Percentiles rank a stretch among this genome's conserved stretches.
Conservation (phyloP, 2,888 invertebrate genomes). For the Cybosia mesomella region DNA sequence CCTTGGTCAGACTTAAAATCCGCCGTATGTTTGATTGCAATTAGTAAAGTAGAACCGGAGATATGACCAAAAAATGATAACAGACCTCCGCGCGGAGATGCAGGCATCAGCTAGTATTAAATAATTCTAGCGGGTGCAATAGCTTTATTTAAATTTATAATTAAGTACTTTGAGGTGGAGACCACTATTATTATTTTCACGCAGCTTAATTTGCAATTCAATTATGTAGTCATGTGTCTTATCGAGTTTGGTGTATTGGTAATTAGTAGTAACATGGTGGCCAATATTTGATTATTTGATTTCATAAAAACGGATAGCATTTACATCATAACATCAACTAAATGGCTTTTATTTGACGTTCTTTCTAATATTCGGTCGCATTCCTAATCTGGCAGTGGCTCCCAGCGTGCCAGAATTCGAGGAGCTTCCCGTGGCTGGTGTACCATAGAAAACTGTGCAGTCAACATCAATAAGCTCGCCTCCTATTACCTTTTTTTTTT, state of each 20-base stretch:
- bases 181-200: background rate
- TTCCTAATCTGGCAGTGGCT: background rate
- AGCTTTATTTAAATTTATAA: background rate
- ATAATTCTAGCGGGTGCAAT: background rate
- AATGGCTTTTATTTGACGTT: background rate
- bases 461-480: too few relatives aligned
- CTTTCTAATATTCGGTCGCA: background rate
- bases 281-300: background rate
- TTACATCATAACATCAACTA: background rate
- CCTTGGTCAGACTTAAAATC: too few relatives aligned
- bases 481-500: too few relatives aligned
- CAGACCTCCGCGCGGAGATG: too few relatives aligned
- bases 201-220: slow-evolving; percentile 11
- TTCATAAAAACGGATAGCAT: background rate
- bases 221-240: slow-evolving; percentile 13
- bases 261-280: background rate
- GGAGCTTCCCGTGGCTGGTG: background rate
- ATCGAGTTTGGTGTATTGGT: background rate
- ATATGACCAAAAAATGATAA: too few relatives aligned
- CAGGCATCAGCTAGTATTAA: too few relatives aligned
- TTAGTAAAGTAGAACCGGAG: too few relatives aligned
- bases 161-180: background rate
- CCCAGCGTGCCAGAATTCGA: background rate
- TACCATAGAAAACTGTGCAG: too few relatives aligned
- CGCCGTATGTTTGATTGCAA: too few relatives aligned